Conservation (phyloP, 2,113 vertebrate species). For the Prunella himalayana region DNA sequence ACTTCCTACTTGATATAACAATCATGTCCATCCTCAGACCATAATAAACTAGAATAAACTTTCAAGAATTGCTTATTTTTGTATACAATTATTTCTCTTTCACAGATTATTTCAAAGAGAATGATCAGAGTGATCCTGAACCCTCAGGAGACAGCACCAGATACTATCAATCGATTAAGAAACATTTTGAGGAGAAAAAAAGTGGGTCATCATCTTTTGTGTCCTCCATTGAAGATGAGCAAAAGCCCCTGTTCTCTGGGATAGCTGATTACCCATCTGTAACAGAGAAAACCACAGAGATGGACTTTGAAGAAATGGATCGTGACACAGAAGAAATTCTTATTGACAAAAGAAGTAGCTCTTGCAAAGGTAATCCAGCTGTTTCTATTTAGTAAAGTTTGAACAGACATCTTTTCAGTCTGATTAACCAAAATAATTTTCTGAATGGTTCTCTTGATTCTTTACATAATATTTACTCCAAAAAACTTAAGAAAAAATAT, state of each 20-base stretch:
- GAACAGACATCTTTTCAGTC: background rate
- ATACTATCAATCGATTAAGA: slow-evolving; percentile 78
- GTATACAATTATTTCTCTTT: slow-evolving; percentile 48
- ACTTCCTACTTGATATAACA: background rate
- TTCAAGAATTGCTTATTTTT: background rate
- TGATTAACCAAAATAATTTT: background rate
- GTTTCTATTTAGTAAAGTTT: background rate
- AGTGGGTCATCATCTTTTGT: slow-evolving; percentile 76
- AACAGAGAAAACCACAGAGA: slow-evolving; percentile 67
- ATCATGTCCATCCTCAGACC: background rate
- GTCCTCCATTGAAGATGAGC: slow-evolving; percentile 82
- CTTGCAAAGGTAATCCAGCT: slow-evolving; percentile 79
- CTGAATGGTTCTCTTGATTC: background rate
- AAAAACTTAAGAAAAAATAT: background rate
- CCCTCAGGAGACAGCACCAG: slow-evolving; percentile 59
- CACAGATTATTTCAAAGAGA: slow-evolving; percentile 72
- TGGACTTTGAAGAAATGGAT: slow-evolving; percentile 71
- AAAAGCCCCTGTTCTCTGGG: slow-evolving; percentile 84
- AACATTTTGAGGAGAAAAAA: slow-evolving; percentile 81
- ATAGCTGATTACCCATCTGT: slow-evolving; percentile 75
- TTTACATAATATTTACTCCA: background rate
- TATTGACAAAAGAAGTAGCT: slow-evolving; percentile 71
- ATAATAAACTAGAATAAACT: background rate
- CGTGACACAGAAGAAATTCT: slow-evolving; percentile 71
- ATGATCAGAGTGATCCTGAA: slow-evolving; percentile 65